Conservation (phyloP, 2,797 vertebrate genomes). For the Chelon labrosus region DNA sequence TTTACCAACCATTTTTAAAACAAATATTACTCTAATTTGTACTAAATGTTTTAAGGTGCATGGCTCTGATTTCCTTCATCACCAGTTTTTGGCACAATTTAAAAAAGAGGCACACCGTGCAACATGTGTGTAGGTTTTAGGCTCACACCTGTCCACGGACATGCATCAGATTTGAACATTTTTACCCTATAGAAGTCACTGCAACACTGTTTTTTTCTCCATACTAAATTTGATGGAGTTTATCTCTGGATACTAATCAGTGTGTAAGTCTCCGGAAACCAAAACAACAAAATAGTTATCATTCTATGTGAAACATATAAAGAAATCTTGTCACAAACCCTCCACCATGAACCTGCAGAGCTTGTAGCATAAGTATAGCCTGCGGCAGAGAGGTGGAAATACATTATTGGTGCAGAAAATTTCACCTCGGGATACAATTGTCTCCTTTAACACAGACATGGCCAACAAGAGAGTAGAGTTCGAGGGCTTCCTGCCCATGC, state of each 20-base stretch:
- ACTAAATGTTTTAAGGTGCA: background rate
- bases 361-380: background rate
- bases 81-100: background rate
- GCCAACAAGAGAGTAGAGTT: constrained; percentile 93
- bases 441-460: constrained; percentile 87
- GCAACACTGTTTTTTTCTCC: background rate
- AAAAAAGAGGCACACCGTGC: background rate
- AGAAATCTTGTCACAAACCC: background rate
- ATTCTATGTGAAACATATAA: too few species aligned
- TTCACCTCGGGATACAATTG: background rate
- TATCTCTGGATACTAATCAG: too few species aligned
- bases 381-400: background rate
- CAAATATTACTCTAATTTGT: background rate
- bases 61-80: background rate
- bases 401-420: background rate
- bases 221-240: too few species aligned
- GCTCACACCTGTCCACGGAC: too few species aligned
- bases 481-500: constrained; percentile 96
- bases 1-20: too few species aligned
- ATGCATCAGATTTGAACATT: background rate
- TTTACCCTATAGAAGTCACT: background rate
- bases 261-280: too few species aligned
- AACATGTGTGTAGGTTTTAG: too few species aligned
- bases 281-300: too few species aligned
- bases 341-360: background rate